These are phyloP conservation scores for Drosophila sucinea DNA, from an alignment of 1,140 invertebrate genomes.

Conservation along the genomic window DNA sequence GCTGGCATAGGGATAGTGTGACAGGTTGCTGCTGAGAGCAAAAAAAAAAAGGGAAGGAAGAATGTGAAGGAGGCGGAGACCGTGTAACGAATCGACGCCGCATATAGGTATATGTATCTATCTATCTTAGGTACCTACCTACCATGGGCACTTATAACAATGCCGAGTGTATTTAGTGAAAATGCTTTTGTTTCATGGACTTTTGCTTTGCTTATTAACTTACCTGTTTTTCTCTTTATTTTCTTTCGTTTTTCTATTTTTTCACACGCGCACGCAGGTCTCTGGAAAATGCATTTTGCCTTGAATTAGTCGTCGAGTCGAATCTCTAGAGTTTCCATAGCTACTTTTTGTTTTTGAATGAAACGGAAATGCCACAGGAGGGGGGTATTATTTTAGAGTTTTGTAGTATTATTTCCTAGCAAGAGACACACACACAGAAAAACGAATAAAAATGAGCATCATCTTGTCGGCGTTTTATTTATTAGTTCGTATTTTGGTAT, in stretches of 20 bases:
- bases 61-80: constrained; percentile 34
- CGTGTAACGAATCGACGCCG: constrained; percentile 44
- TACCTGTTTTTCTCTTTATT: constrained; percentile 57
- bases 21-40: constrained; percentile 20
- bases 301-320: constrained; percentile 52
- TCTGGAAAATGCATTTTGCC: constrained; percentile 70
- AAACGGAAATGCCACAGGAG: constrained; percentile 67
- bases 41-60: neutral
- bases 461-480: constrained; percentile 52
- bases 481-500: constrained; percentile 53
- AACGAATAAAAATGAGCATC: constrained; percentile 21
- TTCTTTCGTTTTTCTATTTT: constrained; percentile 58
- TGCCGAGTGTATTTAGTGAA: constrained; percentile 70
- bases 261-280: constrained; percentile 67
- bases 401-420: constrained; percentile 4
- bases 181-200: constrained; percentile 56
- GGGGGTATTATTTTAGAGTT: constrained; percentile 49
- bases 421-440: neutral
- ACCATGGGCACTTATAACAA: constrained; percentile 42
- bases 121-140: neutral
- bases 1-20: constrained; percentile 29
- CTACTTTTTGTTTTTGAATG: constrained; percentile 28
- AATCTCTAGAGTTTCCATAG: constrained; percentile 39
- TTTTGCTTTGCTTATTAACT: constrained; percentile 66
- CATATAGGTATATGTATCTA: neutral